phyloP scores from a whole-genome alignment of 2,113 vertebrate species.

The Cettia cetti region DNA sequence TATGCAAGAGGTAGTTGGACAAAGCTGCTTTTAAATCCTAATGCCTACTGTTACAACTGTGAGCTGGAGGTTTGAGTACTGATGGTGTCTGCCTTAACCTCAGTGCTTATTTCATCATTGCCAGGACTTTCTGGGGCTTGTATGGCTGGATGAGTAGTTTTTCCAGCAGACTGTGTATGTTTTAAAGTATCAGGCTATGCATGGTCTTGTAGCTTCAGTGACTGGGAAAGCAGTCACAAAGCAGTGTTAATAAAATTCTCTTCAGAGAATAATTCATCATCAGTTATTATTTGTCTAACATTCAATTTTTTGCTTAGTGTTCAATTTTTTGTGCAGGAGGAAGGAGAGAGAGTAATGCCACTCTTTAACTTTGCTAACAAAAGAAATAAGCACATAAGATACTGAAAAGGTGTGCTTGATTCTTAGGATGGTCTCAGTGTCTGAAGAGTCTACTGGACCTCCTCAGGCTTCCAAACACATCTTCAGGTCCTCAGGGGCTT shows the following conservation, averaged over 20 bases:
- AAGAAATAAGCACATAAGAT: neutral
- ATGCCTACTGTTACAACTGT: neutral
- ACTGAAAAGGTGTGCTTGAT: neutral
- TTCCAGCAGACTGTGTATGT: neutral
- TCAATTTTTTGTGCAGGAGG: neutral
- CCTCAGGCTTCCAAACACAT: neutral
- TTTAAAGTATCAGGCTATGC: neutral
- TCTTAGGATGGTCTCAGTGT: neutral
- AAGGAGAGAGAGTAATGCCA: neutral
- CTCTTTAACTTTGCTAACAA: neutral
- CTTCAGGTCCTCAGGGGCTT: neutral
- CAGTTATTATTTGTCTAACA: neutral
- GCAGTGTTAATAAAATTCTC: neutral
- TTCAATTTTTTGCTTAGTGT: neutral
- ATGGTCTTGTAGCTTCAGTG: neutral
- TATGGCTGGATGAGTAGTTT: neutral
- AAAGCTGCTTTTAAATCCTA: conserved; percentile 3
- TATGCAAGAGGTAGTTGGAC: neutral
- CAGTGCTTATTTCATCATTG: neutral
- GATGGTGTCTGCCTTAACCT: neutral
- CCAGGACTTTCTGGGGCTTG: neutral
- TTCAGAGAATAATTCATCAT: neutral
- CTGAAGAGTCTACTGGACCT: neutral
- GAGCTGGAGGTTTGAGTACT: neutral
- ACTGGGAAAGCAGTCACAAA: neutral